Percentiles rank a stretch among this genome's conserved stretches.
These are phyloP conservation scores for Oscheius sp. DNA, from an alignment of 2,888 invertebrate genomes.

Conservation along the genomic window DNA sequence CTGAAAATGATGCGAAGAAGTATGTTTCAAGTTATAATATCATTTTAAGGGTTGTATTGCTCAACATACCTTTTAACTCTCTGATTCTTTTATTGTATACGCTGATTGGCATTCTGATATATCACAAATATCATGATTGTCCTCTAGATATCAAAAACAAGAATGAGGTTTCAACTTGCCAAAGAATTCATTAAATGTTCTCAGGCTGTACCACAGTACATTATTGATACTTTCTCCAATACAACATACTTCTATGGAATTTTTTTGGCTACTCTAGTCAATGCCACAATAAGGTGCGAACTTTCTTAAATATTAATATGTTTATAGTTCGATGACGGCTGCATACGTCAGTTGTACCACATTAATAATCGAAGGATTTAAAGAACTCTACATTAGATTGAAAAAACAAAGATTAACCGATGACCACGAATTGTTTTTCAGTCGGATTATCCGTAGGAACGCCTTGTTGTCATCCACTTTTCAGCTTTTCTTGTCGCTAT, in stretches of 20 bases:
- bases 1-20: slow-evolving; percentile 49
- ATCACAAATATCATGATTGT: slow-evolving; percentile 57
- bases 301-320: neutral
- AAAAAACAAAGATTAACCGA: no score
- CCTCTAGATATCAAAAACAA: slow-evolving; percentile 49
- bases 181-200: neutral
- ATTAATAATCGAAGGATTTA: slow-evolving; percentile 36
- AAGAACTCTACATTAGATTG: no score
- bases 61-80: slow-evolving; percentile 63
- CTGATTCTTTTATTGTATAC: slow-evolving; percentile 56
- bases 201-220: slow-evolving; percentile 57
- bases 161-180: slow-evolving; percentile 35
- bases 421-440: no score
- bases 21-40: neutral
- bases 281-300: slow-evolving; percentile 54
- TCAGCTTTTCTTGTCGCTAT: slow-evolving; percentile 30
- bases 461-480: no score
- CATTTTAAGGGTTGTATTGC: slow-evolving; percentile 56
- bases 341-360: no score
- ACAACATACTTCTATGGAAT: slow-evolving; percentile 58
- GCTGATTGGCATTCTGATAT: slow-evolving; percentile 60
- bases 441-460: no score
- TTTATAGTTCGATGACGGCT: slow-evolving; percentile 57
- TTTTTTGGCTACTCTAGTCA: slow-evolving; percentile 60
- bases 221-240: slow-evolving; percentile 51